Conservation (phyloP, 37 sponge, comb jelly and placozoan species). For the Crambe crambe region DNA sequence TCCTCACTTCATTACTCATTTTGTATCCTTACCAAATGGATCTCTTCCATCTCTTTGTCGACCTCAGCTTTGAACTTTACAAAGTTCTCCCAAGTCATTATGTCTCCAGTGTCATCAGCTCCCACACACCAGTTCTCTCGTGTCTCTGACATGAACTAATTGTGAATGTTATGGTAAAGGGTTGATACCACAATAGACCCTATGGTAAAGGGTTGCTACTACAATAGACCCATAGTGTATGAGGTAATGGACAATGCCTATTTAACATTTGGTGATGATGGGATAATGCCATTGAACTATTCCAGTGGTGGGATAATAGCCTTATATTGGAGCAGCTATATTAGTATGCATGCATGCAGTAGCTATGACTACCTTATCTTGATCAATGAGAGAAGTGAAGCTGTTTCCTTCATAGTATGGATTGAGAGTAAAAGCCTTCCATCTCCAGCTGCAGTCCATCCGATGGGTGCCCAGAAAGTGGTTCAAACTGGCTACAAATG, state of each 20-base stretch:
- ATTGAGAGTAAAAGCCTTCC: slow-evolving; percentile 90
- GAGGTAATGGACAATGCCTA: no score
- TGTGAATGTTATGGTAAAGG: not conserved
- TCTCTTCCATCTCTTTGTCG: slow-evolving; percentile 29
- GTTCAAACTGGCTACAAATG: slow-evolving; percentile 83
- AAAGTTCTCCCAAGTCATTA: slow-evolving; percentile 79
- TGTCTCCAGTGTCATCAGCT: slow-evolving; percentile 86
- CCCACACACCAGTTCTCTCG: slow-evolving; percentile 85
- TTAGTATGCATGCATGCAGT: not conserved
- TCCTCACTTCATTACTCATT: not conserved
- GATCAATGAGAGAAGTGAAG: slow-evolving; percentile 27
- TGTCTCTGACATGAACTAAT: slow-evolving; percentile 81
- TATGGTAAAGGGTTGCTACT: no score
- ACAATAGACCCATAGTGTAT: no score
- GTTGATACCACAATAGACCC: no score
- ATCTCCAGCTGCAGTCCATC: slow-evolving; percentile 78
- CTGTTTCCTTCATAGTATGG: slow-evolving; percentile 86
- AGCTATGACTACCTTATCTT: slow-evolving; percentile 20
- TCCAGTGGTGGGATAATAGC: no score
- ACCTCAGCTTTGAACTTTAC: slow-evolving; percentile 42
- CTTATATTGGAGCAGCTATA: no score
- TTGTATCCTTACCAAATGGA: slow-evolving; percentile 45
- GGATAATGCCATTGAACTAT: no score
- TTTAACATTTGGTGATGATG: no score
- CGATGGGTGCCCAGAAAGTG: slow-evolving; percentile 87